phyloP scores from a whole-genome alignment of 2,888 invertebrate genomes.

The Rhingia campestris region DNA sequence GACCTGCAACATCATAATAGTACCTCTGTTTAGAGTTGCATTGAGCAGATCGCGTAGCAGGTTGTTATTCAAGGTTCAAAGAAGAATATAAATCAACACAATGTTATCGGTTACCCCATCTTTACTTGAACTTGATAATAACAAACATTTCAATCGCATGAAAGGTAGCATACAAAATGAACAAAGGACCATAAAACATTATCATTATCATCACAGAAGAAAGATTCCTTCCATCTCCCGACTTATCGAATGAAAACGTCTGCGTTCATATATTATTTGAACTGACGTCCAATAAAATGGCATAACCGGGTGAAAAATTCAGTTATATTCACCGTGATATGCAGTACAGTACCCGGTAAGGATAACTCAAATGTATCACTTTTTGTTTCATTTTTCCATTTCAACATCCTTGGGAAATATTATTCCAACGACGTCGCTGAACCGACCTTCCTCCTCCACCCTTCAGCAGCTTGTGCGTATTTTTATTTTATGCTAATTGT shows the following conservation, averaged over 20 bases:
- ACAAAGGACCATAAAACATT: too few species aligned
- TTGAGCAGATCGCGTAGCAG: too few species aligned
- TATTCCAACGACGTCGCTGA: slow-evolving; percentile 28
- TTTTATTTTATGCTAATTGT: slow-evolving; percentile 69
- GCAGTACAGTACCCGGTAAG: background rate
- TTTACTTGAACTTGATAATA: too few species aligned
- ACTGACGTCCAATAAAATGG: slow-evolving; percentile 35
- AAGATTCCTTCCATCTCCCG: background rate
- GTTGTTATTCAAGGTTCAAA: too few species aligned
- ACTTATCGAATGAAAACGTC: slow-evolving; percentile 15
- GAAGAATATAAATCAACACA: too few species aligned
- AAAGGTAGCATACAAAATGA: too few species aligned
- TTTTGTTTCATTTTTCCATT: slow-evolving; percentile 30
- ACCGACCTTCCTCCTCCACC: background rate
- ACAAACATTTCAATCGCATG: too few species aligned
- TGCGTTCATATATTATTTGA: background rate
- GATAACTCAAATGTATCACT: slow-evolving; percentile 51
- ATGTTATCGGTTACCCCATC: too few species aligned
- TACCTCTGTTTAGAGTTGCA: too few species aligned
- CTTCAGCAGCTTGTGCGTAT: slow-evolving; percentile 6
- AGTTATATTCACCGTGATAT: slow-evolving; percentile 48
- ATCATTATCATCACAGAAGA: too few species aligned
- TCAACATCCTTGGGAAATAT: slow-evolving; percentile 49
- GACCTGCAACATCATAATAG: too few species aligned
- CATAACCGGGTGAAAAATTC: slow-evolving; percentile 36